Evolutionary conservation across 30 jellyfish, hydroid and myxozoan species (phyloP), one percentile per base, ranked within the genome.

Genomic region (Aurelia coerulea): DNA sequence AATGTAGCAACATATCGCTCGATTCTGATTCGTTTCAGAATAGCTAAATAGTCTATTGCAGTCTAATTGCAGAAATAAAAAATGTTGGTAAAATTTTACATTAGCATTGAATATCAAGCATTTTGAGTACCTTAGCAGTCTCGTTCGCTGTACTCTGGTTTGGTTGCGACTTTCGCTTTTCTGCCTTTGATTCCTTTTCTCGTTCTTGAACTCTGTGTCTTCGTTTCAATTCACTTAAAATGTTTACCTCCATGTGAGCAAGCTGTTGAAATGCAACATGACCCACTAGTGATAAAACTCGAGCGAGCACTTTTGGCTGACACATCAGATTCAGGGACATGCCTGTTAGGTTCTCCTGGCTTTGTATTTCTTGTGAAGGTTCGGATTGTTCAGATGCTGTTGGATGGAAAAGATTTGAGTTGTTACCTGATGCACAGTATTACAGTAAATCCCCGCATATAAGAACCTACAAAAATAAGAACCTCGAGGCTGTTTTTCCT

Each of bases 251-350:
- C 78, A 94, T 62, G 88, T 94, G 99, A 49, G 46, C 89, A 54
- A 94, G 79, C 58, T 94, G 97, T 51, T 90, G 94, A 59, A 94
- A 82, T 9, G 99, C 96, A 12, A 90, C 87, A 62, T 94, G 95
- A 35, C 99, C 99, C 54, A 94, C 97, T 14, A 88, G 90, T 59
- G 97, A 77, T 9, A 94, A 62, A 19, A 94, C 96, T 53, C 99
- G 88, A 18, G 97, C 99, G 18, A 94, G 90, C 29, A 89, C 85
- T 51, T 91, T 91, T n/a, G 92, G 91, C 62, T 87, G 95, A 60
- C 86, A 86, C 10, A 72, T 16, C 32, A 39, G 68, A 35, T 32
- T 64, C 3, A 19, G 12, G 5, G 60, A 33, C 18, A 51, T 54
- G 76, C 52, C 16, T 33, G 75, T 51, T 14, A 46, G 15, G 62